These are phyloP conservation scores for Neoscelio sp. DNA, from an alignment of 2,888 invertebrate species.

Conservation along the genomic window DNA sequence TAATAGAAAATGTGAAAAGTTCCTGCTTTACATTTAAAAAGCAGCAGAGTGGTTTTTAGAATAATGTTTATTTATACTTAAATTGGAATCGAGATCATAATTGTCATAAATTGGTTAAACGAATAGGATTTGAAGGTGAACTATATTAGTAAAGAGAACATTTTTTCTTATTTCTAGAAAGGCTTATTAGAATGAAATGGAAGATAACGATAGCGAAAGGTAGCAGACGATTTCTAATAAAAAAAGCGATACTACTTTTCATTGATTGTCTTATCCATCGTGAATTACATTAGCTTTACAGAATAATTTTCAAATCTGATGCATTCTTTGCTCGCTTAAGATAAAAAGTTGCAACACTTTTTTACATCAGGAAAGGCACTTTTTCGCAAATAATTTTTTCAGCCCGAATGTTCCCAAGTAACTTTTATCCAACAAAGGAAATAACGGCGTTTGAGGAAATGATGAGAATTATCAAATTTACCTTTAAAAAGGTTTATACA, in stretches of 20 bases:
- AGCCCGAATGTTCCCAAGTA: not conserved
- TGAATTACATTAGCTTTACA: not conserved
- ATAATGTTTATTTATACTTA: not conserved
- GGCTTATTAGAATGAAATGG: not conserved
- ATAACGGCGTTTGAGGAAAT: not conserved
- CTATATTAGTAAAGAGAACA: not conserved
- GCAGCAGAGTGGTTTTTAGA: too few species aligned
- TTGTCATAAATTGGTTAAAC: not conserved
- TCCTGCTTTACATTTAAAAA: too few species aligned
- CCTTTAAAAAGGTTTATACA: not conserved
- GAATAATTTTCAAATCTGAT: conserved; percentile 3
- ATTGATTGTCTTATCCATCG: not conserved
- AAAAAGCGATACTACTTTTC: not conserved
- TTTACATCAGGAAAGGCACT: too few species aligned
- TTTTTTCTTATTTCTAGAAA: not conserved
- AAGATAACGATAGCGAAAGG: not conserved
- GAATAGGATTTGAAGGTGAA: not conserved
- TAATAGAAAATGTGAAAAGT: too few species aligned
- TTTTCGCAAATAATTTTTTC: not conserved
- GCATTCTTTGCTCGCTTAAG: not conserved
- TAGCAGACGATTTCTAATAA: not conserved
- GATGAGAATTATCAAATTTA: not conserved
- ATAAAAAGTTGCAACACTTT: conserved; percentile 3
- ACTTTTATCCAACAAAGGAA: conserved; percentile 8
- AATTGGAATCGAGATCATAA: not conserved